A percentile compares a stretch with the other conserved stretches of the same genome.
phyloP scores from a whole-genome alignment of 2,888 invertebrate genomes.

The Luperina testacea region DNA sequence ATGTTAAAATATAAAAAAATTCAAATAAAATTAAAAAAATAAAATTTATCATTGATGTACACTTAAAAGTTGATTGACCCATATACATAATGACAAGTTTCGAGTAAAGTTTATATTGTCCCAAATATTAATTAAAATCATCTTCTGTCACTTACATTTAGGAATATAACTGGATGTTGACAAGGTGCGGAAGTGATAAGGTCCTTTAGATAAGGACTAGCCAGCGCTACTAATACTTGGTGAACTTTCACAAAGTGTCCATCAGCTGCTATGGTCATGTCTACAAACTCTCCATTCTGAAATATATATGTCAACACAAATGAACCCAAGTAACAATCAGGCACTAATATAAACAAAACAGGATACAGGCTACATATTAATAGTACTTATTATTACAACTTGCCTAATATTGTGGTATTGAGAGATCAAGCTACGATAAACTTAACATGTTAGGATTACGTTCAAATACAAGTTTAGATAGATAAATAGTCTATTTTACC shows the following conservation, averaged over 20 bases:
- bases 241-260: constrained; percentile 87
- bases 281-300: constrained; percentile 88
- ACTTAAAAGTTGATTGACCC: too few species aligned
- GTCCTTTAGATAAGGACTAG: constrained; percentile 86
- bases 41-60: too few species aligned
- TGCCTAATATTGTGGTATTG: not conserved
- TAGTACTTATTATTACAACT: not conserved
- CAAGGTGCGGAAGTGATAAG: constrained; percentile 85
- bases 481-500: constrained; percentile 69
- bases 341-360: not conserved
- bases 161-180: constrained; percentile 86
- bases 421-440: not conserved
- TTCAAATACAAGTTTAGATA: not conserved
- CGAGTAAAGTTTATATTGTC: not conserved
- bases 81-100: not conserved
- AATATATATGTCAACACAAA: constrained; percentile 46
- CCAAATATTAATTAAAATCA: not conserved
- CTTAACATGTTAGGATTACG: not conserved
- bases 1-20: too few species aligned
- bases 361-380: not conserved
- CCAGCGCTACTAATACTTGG: constrained; percentile 82
- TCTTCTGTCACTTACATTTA: constrained; percentile 80
- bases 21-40: too few species aligned
- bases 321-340: not conserved
- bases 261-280: constrained; percentile 87